phyloP scores from a whole-genome alignment of 2,888 invertebrate species.

The Cyaniris semiargus region DNA sequence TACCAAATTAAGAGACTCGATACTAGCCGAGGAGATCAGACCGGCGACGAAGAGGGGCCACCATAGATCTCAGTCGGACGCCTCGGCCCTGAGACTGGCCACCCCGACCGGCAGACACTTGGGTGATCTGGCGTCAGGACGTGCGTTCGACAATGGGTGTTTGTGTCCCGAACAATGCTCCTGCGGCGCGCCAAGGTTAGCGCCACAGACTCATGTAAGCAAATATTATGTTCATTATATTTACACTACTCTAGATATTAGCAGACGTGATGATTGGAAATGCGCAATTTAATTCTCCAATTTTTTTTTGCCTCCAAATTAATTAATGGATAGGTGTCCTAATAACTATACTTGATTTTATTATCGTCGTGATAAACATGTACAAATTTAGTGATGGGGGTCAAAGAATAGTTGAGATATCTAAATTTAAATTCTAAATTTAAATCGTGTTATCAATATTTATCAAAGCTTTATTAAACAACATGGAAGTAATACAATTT shows the following conservation, averaged over 20 bases:
- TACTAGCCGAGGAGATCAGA: constrained; percentile 72
- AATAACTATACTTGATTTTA: background rate
- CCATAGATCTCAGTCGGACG: constrained; percentile 89
- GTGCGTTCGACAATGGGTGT: constrained; percentile 98
- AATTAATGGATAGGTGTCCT: background rate
- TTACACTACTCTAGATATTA: background rate
- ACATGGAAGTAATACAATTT: background rate
- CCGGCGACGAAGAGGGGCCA: constrained; percentile 72
- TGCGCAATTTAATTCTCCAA: background rate
- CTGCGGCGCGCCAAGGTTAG: constrained; percentile 73
- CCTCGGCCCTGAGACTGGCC: constrained; percentile 84
- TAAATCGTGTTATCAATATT: constrained; percentile 15
- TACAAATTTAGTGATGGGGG: constrained; percentile 13
- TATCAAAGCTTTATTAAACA: background rate
- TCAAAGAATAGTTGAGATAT: background rate
- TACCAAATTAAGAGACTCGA: constrained; percentile 68
- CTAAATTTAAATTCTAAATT: background rate
- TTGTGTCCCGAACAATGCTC: constrained; percentile 90
- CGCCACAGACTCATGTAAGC: constrained; percentile 72
- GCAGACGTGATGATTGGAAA: background rate
- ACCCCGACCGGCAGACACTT: constrained; percentile 84
- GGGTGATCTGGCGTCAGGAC: constrained; percentile 95
- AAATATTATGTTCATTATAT: constrained; percentile 26
- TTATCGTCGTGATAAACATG: constrained; percentile 20
- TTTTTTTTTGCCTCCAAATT: background rate